These are phyloP conservation scores for Catharus bicknelli DNA, from an alignment of 2,113 vertebrate genomes.

Conservation along the genomic window DNA sequence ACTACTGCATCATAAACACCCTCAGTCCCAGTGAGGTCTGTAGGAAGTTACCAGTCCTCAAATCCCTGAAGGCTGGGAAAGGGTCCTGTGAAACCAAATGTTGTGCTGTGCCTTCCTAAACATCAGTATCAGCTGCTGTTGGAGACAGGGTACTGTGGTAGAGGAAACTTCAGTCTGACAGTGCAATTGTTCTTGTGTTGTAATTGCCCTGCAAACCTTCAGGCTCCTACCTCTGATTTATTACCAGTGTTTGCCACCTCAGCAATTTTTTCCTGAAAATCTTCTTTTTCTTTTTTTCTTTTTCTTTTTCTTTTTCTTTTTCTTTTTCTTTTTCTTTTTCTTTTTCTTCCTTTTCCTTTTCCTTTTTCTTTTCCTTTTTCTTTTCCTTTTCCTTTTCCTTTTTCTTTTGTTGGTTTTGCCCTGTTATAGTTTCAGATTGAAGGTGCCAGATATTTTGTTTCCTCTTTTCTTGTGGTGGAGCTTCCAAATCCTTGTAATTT, in stretches of 20 bases:
- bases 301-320: neutral
- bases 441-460: neutral
- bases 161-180: neutral
- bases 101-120: neutral
- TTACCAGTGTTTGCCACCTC: neutral
- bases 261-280: neutral
- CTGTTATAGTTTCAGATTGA: neutral
- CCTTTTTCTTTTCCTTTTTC: too few relatives aligned
- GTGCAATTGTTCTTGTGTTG: neutral
- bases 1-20: neutral
- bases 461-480: neutral
- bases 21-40: neutral
- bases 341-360: too few relatives aligned
- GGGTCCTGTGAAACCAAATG: neutral
- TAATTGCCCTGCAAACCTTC: neutral
- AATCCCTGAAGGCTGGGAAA: neutral
- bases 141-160: neutral
- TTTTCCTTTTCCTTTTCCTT: too few relatives aligned
- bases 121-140: neutral
- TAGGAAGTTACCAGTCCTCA: neutral
- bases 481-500: rapidly evolving
- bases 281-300: too few relatives aligned
- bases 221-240: neutral
- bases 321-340: rapidly evolving
- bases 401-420: neutral